Evolutionary conservation across 2,113 vertebrate genomes (phyloP).

Genomic region (Brachyhypopomus occidentalis): DNA sequence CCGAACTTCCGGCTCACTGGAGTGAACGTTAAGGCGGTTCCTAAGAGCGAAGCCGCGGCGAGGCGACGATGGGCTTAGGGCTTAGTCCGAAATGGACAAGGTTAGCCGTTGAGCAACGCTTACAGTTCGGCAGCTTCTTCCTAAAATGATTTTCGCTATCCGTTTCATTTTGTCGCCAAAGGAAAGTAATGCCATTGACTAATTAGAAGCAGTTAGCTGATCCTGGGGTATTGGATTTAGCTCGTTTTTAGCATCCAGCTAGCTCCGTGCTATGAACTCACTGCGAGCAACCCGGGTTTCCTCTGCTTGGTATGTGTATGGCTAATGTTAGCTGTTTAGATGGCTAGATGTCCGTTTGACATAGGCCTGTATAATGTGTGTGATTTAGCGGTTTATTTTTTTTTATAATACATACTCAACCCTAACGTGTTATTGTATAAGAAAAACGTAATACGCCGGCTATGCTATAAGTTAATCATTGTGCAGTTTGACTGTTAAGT

Average conservation of each 20-base stretch:
- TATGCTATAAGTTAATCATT: too few relatives aligned
- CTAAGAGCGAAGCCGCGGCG: background rate
- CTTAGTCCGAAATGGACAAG: slow-evolving; percentile 7
- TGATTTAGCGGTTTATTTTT: too few relatives aligned
- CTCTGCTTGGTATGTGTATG: slow-evolving; percentile 35
- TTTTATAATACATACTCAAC: too few relatives aligned
- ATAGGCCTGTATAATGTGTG: background rate
- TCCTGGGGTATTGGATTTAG: background rate
- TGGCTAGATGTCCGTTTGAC: slow-evolving; percentile 11
- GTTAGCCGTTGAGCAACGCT: background rate
- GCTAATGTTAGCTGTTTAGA: background rate
- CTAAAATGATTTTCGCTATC: background rate
- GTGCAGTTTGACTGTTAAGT: too few relatives aligned
- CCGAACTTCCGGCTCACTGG: background rate
- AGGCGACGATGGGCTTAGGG: slow-evolving; percentile 25
- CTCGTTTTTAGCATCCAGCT: slow-evolving; percentile 16
- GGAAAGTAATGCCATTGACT: background rate
- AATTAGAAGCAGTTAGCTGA: background rate
- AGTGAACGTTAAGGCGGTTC: background rate
- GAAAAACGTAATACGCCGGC: too few relatives aligned
- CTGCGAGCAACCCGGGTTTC: slow-evolving; percentile 16
- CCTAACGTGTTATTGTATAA: too few relatives aligned
- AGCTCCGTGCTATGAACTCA: slow-evolving; percentile 45
- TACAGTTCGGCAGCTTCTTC: background rate
- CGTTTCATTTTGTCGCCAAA: slow-evolving; percentile 16